A percentile compares a stretch with the other conserved stretches of the same genome.
Evolutionary conservation across 2,113 vertebrate species (phyloP).

Genomic region (Camelus bactrianus): DNA sequence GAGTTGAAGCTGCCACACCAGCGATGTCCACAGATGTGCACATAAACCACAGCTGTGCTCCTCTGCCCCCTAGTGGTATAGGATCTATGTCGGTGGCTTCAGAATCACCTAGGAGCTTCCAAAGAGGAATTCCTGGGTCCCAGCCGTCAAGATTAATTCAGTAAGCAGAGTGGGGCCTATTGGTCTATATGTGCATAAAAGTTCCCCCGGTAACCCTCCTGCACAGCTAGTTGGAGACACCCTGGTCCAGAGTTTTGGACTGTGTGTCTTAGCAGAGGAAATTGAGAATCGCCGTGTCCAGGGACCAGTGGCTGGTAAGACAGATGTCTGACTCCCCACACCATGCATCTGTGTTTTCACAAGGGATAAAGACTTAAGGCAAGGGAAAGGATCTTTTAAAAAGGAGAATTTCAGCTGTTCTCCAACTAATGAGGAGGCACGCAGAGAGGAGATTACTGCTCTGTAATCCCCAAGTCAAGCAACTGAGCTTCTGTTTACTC

Average conservation of each 20-base stretch:
- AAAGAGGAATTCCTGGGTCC: not conserved
- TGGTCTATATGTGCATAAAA: not conserved
- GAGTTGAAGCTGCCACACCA: not conserved
- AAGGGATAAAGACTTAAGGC: not conserved
- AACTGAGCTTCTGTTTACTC: not conserved
- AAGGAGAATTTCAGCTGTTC: not conserved
- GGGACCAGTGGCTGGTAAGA: not conserved
- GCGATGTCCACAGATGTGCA: not conserved
- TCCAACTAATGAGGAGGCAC: too few relatives aligned
- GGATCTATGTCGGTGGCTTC: not conserved
- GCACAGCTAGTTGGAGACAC: not conserved
- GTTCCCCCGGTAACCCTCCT: too few relatives aligned
- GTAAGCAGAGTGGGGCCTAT: not conserved
- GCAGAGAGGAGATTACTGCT: not conserved
- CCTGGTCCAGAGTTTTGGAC: not conserved
- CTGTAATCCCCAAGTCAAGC: not conserved
- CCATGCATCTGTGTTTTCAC: not conserved
- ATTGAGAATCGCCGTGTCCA: not conserved
- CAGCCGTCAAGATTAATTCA: not conserved
- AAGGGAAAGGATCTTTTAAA: not conserved
- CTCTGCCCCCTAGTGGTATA: accelerated
- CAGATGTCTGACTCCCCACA: too few relatives aligned
- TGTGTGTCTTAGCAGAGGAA: not conserved
- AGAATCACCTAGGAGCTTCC: not conserved
- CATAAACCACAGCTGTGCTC: not conserved